Base-by-base conservation (phyloP, 2,113 vertebrate genomes). In the Nematolebias whitei region DNA sequence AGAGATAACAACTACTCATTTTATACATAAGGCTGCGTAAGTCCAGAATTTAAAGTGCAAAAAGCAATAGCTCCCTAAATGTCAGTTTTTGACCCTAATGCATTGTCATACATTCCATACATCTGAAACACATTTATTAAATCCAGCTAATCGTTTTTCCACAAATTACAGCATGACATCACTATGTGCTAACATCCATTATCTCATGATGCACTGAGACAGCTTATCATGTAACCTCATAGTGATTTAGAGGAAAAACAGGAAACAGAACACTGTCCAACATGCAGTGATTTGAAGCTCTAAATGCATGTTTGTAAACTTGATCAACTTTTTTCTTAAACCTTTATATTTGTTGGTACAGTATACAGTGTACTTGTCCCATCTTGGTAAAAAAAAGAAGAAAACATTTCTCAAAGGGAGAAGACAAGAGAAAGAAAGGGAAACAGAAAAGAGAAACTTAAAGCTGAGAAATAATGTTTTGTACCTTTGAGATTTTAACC, bases 181-280 rank as follows among this genome's bases (percentile, higher is more conserved):
- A 53, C 12, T 26, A 12, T 15, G 40, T 13, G 43, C 47, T n/a
- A 56, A 47, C 29, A 47, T 48, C n/a, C 43, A 40, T 54, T 49
- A 56, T 32, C 59, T 56, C 23, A 12, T 47, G 5, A 72, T 50
- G 45, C n/a, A 44, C 43, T 35, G 29, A 19, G 23, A 32, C 9
- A 5, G 57, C 54, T 51, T 44, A 41, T 47, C n/a, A 51, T 26
- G 44, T 56, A 50, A 43, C n/a, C 10, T 54, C 40, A 35, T 10
- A 10, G 32, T 35, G 5, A 35, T 8, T 35, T 29, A 18, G 12
- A 2, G 26, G 26, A n/a, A 9, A 20, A 60, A 72, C 10, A 13
- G 48, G 43, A 70, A 41, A 41, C 22, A 55, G 10, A 7, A 23
- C 14, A 14, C 41, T 56, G n/a, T 56, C 9, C 10, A 41, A 35